Percentiles rank a stretch among this genome's conserved stretches.
Conservation (phyloP, 2,888 invertebrate species). For the Yponomeuta plumbellus region DNA sequence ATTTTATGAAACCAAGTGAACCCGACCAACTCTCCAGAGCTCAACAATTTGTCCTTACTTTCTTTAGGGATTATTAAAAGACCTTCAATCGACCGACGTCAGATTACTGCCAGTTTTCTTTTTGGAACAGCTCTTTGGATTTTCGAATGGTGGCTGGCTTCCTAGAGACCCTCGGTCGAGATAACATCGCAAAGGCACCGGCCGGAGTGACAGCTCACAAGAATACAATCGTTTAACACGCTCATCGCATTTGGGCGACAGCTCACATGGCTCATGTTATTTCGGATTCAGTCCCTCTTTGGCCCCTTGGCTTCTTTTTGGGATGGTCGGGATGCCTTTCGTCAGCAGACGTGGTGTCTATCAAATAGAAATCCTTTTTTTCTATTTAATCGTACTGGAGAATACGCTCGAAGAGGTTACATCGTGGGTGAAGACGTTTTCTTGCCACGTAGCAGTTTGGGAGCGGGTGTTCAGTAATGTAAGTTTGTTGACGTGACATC, state of each 20-base stretch:
- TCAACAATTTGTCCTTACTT: slow-evolving; percentile 22
- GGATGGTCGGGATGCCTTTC: slow-evolving; percentile 16
- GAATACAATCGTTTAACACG: slow-evolving; percentile 73
- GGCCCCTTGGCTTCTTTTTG: slow-evolving; percentile 12
- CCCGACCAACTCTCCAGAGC: background rate
- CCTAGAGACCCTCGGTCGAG: slow-evolving; percentile 46
- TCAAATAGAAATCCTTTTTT: background rate
- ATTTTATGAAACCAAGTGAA: background rate
- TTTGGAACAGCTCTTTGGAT: slow-evolving; percentile 35
- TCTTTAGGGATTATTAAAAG: slow-evolving; percentile 33
- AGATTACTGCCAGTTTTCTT: slow-evolving; percentile 37
- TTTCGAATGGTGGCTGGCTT: slow-evolving; percentile 46
- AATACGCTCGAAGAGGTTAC: background rate
- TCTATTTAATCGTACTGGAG: background rate
- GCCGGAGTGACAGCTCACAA: slow-evolving; percentile 57
- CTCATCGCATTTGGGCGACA: slow-evolving; percentile 67
- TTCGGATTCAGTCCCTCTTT: slow-evolving; percentile 3
- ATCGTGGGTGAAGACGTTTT: background rate
- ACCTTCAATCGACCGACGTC: slow-evolving; percentile 39
- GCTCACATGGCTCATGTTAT: slow-evolving; percentile 41
- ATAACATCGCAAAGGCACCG: slow-evolving; percentile 65
- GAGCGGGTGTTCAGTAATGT: slow-evolving; percentile 8
- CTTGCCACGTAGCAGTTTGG: background rate
- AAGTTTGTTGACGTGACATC: slow-evolving; percentile 14
- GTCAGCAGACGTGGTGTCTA: slow-evolving; percentile 8